A percentile compares a stretch with the other conserved stretches of the same genome.
Evolutionary conservation across 2,888 invertebrate species (phyloP).

Genomic region (Machimus rusticus): DNA sequence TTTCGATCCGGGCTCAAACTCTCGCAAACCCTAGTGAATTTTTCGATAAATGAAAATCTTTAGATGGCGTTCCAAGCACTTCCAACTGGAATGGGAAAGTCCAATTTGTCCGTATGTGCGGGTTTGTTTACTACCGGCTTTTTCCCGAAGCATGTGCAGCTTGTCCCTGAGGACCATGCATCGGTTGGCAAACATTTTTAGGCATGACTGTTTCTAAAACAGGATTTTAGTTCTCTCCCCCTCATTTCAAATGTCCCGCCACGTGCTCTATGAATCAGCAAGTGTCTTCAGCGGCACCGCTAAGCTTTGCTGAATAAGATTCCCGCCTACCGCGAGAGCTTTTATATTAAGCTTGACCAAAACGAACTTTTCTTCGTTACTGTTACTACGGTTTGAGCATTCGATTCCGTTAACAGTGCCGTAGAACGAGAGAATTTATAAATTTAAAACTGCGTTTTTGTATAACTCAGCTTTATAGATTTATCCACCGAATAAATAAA

Average conservation of each 20-base stretch:
- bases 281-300: neutral
- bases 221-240: neutral
- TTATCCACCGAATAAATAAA: too few relatives aligned
- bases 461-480: too few relatives aligned
- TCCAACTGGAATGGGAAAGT: neutral
- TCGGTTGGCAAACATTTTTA: neutral
- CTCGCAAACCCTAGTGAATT: neutral
- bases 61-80: neutral
- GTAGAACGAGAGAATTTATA: too few relatives aligned
- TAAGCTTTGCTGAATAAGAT: neutral
- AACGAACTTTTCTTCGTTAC: neutral
- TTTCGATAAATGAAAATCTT: neutral
- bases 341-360: neutral
- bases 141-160: neutral
- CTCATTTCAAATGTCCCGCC: neutral
- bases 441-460: too few relatives aligned
- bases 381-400: neutral
- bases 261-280: neutral
- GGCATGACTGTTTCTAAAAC: neutral
- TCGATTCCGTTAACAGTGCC: neutral
- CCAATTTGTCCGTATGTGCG: neutral
- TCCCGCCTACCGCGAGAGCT: neutral
- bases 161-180: neutral
- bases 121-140: conserved; percentile 18
- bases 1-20: neutral